phyloP scores from a whole-genome alignment of 2,113 vertebrate genomes.

The Gymnobelideus leadbeateri region DNA sequence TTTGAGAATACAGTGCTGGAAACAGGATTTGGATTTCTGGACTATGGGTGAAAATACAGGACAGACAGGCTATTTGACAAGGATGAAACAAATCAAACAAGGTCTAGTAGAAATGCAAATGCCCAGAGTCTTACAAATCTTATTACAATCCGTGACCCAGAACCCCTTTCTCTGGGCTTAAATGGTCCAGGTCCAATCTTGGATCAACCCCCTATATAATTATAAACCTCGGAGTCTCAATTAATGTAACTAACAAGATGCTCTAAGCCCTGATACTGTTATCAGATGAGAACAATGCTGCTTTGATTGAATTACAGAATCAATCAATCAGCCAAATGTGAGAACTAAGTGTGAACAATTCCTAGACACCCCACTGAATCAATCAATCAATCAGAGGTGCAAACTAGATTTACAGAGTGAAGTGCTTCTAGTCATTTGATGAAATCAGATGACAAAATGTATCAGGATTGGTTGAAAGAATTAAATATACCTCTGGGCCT shows the following conservation, averaged over 20 bases:
- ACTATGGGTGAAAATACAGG: neutral
- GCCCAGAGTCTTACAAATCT: neutral
- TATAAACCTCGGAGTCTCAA: neutral
- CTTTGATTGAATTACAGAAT: neutral
- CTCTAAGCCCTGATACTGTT: neutral
- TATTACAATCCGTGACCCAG: neutral
- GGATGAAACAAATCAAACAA: neutral
- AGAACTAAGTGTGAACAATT: conserved; percentile 10
- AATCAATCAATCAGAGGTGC: conserved; percentile 6
- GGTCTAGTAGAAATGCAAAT: neutral
- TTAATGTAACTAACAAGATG: neutral
- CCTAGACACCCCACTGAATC: neutral
- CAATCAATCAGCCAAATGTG: neutral
- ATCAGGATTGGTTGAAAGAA: neutral
- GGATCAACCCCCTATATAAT: neutral
- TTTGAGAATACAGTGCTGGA: neutral
- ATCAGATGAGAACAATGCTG: neutral
- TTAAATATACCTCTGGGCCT: neutral
- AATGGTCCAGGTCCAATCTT: neutral
- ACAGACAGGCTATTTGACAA: neutral
- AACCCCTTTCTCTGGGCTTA: neutral
- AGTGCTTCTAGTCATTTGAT: neutral
- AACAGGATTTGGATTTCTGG: neutral
- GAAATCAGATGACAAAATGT: neutral
- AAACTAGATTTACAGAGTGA: neutral